These are phyloP conservation scores for Typhlichthys subterraneus DNA, from an alignment of 2,797 vertebrate species.

Conservation along the genomic window DNA sequence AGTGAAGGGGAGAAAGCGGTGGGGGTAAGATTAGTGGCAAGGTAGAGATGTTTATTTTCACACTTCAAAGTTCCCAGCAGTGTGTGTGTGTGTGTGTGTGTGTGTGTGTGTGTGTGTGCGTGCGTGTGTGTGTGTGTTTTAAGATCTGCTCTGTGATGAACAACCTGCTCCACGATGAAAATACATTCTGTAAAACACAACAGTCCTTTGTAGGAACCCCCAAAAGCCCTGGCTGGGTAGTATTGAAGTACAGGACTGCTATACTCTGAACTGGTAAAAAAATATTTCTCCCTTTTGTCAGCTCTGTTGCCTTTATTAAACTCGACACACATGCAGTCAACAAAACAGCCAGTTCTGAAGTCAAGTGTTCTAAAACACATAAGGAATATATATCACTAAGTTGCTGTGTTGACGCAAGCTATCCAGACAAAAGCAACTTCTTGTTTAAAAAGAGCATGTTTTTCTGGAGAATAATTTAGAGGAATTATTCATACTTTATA, in stretches of 20 bases:
- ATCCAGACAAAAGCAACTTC: constrained; percentile 17
- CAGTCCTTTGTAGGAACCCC: constrained; percentile 64
- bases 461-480: not conserved
- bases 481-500: not conserved
- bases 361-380: constrained; percentile 32
- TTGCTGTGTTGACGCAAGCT: constrained; percentile 31
- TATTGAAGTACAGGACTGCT: constrained; percentile 63
- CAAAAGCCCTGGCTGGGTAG: constrained; percentile 69
- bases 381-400: constrained; percentile 34
- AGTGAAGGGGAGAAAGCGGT: not conserved
- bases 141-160: constrained; percentile 76
- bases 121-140: constrained; percentile 41
- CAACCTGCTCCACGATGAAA: constrained; percentile 73
- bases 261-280: constrained; percentile 40
- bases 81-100: constrained; percentile 25
- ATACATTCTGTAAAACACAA: constrained; percentile 75
- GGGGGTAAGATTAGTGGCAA: constrained; percentile 61
- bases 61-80: constrained; percentile 69
- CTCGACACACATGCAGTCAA: constrained; percentile 27
- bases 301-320: constrained; percentile 51
- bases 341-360: constrained; percentile 27
- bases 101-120: constrained; percentile 24
- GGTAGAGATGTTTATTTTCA: constrained; percentile 80
- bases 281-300: constrained; percentile 29
- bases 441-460: constrained; percentile 5